Evolutionary conservation across 2,888 invertebrate species (phyloP).

Genomic region (Pediacus dermestoides): DNA sequence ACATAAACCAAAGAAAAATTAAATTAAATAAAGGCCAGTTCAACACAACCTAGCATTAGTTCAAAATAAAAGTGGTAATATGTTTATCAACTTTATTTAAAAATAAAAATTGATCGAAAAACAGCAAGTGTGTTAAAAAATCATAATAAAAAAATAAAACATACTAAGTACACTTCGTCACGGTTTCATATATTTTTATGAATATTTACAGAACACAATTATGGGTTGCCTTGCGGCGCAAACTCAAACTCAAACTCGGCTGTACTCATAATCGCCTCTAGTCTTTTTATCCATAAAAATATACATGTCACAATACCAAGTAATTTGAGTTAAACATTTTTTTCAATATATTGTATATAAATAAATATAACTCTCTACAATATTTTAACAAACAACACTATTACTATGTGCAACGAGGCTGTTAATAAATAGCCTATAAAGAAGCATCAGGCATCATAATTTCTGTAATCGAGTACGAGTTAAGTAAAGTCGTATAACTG

Average conservation of each 20-base stretch:
- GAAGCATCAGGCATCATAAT: conserved; percentile 46
- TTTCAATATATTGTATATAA: conserved; percentile 41
- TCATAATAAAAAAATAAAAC: conserved; percentile 19
- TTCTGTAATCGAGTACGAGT: no score
- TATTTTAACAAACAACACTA: conserved; percentile 46
- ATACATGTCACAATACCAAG: conserved; percentile 33
- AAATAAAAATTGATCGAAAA: conserved; percentile 36
- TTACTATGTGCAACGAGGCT: conserved; percentile 46
- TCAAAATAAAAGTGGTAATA: conserved; percentile 41
- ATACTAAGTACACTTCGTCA: conserved; percentile 44
- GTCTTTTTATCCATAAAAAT: conserved; percentile 17
- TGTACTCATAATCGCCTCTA: no score
- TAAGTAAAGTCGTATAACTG: no score
- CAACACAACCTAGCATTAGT: conserved; percentile 46
- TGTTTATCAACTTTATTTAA: conserved; percentile 43
- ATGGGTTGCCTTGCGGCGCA: no score
- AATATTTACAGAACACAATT: background rate
- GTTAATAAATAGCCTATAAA: conserved; percentile 35
- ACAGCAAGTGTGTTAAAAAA: conserved; percentile 47
- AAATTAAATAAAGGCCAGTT: conserved; percentile 40
- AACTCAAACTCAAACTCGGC: conserved; percentile 5
- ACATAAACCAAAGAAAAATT: conserved; percentile 40
- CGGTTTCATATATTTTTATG: conserved; percentile 1
- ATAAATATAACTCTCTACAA: conserved; percentile 49
- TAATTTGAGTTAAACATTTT: conserved; percentile 26